Conservation (phyloP, 2,113 vertebrate species). For the Saguinus imperator region DNA sequence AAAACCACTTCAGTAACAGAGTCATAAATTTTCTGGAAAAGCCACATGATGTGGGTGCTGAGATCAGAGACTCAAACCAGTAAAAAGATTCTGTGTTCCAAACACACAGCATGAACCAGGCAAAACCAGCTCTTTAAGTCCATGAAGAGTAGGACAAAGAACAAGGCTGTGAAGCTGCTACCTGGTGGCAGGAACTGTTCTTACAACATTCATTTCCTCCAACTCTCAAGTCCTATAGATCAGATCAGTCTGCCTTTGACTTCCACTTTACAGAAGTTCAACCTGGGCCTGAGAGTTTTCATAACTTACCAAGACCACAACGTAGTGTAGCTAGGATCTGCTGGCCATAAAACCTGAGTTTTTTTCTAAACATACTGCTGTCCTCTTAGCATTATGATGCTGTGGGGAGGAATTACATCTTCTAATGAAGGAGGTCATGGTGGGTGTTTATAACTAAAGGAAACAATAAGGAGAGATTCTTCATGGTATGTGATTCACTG, state of each 20-base stretch:
- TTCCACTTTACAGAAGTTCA: neutral
- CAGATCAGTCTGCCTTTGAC: neutral
- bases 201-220: neutral
- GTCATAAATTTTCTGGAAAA: neutral
- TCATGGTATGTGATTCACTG: neutral
- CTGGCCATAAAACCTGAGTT: neutral
- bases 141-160: neutral
- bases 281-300: neutral
- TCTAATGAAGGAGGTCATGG: neutral
- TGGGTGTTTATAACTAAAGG: neutral
- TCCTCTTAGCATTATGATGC: neutral
- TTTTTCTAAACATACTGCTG: neutral
- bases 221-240: neutral
- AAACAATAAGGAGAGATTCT: neutral
- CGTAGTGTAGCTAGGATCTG: neutral
- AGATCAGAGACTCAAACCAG: neutral
- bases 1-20: neutral
- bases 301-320: neutral
- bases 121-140: neutral
- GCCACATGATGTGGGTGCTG: too few species aligned
- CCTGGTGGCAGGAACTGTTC: accelerated
- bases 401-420: neutral
- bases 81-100: neutral
- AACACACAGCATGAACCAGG: accelerated
- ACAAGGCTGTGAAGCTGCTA: neutral